Conservation (phyloP, 2,888 invertebrate genomes). For the Drosophila sordidapex region DNA sequence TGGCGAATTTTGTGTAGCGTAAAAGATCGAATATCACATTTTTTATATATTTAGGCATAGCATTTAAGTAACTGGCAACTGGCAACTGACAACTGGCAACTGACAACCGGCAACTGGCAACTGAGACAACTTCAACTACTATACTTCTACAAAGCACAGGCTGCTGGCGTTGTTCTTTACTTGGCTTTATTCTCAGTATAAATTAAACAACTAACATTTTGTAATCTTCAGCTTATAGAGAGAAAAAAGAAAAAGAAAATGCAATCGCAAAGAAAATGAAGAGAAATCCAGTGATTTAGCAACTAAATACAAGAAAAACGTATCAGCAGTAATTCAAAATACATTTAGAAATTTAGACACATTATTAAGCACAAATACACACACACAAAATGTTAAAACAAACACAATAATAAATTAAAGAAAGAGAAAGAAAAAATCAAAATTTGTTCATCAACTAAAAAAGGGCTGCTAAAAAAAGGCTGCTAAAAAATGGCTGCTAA, state of each 20-base stretch:
- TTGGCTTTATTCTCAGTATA: slow-evolving; percentile 64
- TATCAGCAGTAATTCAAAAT: slow-evolving; percentile 55
- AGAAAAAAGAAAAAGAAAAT: slow-evolving; percentile 9
- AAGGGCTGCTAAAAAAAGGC: slow-evolving; percentile 10
- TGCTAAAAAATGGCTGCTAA: slow-evolving; percentile 7
- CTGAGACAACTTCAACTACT: slow-evolving; percentile 45
- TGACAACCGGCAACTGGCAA: slow-evolving; percentile 32
- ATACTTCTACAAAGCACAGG: slow-evolving; percentile 47
- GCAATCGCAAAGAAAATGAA: slow-evolving; percentile 21
- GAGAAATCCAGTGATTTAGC: slow-evolving; percentile 70
- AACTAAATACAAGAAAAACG: slow-evolving; percentile 62
- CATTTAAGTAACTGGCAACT: slow-evolving; percentile 45
- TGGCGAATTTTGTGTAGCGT: slow-evolving; percentile 77
- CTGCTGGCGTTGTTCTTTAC: slow-evolving; percentile 65
- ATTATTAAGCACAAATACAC: slow-evolving; percentile 37
- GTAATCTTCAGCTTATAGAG: slow-evolving; percentile 60
- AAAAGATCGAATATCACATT: slow-evolving; percentile 73
- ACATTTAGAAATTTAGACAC: slow-evolving; percentile 29
- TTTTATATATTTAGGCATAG: slow-evolving; percentile 70
- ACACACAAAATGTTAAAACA: slow-evolving; percentile 22
- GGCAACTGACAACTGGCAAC: background rate
- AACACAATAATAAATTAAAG: slow-evolving; percentile 38
- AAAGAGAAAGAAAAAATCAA: slow-evolving; percentile 17
- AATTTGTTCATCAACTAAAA: slow-evolving; percentile 4
- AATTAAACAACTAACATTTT: slow-evolving; percentile 62